Evolutionary conservation across 2,888 invertebrate genomes (phyloP), one percentile per base, ranked within the genome.

Genomic region (Diarsia brunnea): DNA sequence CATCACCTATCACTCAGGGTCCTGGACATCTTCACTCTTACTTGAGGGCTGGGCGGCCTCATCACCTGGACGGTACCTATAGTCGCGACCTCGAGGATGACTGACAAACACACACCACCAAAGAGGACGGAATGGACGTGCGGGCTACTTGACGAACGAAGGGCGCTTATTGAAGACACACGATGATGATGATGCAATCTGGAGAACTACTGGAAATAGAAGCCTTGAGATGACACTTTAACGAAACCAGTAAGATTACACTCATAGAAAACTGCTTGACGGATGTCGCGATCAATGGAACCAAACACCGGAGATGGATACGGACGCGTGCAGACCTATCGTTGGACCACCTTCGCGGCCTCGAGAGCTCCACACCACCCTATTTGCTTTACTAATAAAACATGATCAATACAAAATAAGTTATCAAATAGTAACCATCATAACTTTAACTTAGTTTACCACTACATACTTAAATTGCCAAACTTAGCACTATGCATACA

Each of bases 1-100:
- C 94, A 95, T 94, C 94, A 95, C 91, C 92, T 90, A 92, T 94
- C 95, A 95, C 91, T 92, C 95, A 95, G 94, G 95, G 93, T 90
- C 90, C 89, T 88, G 91, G 93, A 93, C 85, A 80, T 90, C 89
- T 89, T 64, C 86, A 83, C 90, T 89, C 87, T 88, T 83, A 75
- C 78, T 83, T 88, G 91, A 92, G 93, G 93, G 91, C 91, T 91
- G 91, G 81, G 73, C 79, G 83, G 78, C 70, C 85, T 79, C 73
- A 65, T 79, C 82, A 79, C 67, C 70, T 73, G 75, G 86, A 72
- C 84, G 65, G 53, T 80, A 81, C 69, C 73, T 53, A 73, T 69
- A 71, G 63, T 77, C 70, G 81, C 71, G 81, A 84, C 73, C 84
- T 70, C 73, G 81, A 68, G 64, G 69, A 63, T 84, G 70, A 77